Base-by-base conservation (phyloP, 2,888 invertebrate genomes). In the Trachelus iudaicus region DNA sequence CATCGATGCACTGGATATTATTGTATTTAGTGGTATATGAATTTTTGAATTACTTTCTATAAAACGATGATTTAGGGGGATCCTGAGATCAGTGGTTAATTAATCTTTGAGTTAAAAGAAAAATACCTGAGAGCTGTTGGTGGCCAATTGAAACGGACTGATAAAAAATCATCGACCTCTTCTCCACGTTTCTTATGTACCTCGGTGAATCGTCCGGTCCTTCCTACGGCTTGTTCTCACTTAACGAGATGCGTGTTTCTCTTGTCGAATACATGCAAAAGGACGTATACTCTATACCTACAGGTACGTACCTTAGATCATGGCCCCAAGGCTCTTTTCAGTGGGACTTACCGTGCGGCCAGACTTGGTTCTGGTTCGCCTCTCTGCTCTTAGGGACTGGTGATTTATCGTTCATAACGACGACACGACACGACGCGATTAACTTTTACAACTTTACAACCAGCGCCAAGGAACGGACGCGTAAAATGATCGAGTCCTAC, bases 201-300 rank as follows among this genome's bases (percentile, higher is more conserved):
- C 23, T 56, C 56, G 31, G 79, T 77, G 83, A 79, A 83, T 82
- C 83, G 77, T 77, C 76, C 81, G 81, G 81, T 80, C 85, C 82
- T 83, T 84, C 82, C 23, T 75, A 80, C 81, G 81, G 81, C 82
- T 85, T 86, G 87, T 86, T 85, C 81, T 79, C 82, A 81, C 83
- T 86, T 86, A 86, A 86, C 86, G 85, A 86, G 85, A 86, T 85
- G 85, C 86, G 85, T 85, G 87, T 86, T 86, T 83, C 84, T 85
- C 81, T 80, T 56, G 56, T 56, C 56, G 56, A 56, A 56, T 56
- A 56, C 56, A 56, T 23, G 56, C 56, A 56, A 23, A 56, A 56
- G 56, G 56, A 56, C 56, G 56, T 56, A 56, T 56, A 23, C 56
- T 23, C 56, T 23, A 56, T 56, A 56, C 56, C 56, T 56, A 9